These are phyloP conservation scores for Plebejus melissa DNA, from an alignment of 2,888 invertebrate species.

Conservation along the genomic window DNA sequence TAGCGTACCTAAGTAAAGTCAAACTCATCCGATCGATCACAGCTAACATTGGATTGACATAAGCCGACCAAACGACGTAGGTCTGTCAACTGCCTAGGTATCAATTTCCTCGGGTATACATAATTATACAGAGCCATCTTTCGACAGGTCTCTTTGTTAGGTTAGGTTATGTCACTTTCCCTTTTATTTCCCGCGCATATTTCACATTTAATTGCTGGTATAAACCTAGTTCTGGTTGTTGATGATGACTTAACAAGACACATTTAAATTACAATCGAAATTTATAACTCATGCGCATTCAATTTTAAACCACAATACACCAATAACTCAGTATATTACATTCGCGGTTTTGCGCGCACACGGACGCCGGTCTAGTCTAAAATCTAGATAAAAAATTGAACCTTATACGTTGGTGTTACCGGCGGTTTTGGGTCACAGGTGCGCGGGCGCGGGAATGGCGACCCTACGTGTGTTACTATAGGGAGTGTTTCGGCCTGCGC, in stretches of 20 bases:
- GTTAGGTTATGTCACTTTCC: too few relatives aligned
- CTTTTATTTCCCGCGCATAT: too few relatives aligned
- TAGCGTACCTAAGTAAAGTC: too few relatives aligned
- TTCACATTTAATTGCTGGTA: too few relatives aligned
- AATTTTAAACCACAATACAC: slow-evolving; percentile 18
- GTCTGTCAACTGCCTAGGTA: too few relatives aligned
- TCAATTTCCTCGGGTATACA: too few relatives aligned
- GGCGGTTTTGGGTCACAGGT: slow-evolving; percentile 32
- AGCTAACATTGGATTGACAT: too few relatives aligned
- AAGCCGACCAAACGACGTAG: too few relatives aligned
- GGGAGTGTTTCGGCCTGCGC: slow-evolving; percentile 37
- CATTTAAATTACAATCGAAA: slow-evolving; percentile 12
- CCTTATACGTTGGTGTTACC: slow-evolving; percentile 31
- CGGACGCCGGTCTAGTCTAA: slow-evolving; percentile 34
- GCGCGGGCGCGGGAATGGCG: slow-evolving; percentile 30
- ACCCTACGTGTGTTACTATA: slow-evolving; percentile 35
- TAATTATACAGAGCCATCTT: too few relatives aligned
- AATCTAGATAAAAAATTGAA: slow-evolving; percentile 31
- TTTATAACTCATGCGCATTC: slow-evolving; percentile 3
- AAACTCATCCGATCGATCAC: too few relatives aligned
- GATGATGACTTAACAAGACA: not conserved
- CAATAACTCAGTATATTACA: slow-evolving; percentile 1
- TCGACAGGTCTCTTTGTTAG: too few relatives aligned
- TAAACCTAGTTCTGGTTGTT: not conserved
- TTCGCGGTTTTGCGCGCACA: slow-evolving; percentile 31